These are phyloP conservation scores for Asbolus verrucosus DNA, from an alignment of 1,140 invertebrate genomes.

Conservation along the genomic window DNA sequence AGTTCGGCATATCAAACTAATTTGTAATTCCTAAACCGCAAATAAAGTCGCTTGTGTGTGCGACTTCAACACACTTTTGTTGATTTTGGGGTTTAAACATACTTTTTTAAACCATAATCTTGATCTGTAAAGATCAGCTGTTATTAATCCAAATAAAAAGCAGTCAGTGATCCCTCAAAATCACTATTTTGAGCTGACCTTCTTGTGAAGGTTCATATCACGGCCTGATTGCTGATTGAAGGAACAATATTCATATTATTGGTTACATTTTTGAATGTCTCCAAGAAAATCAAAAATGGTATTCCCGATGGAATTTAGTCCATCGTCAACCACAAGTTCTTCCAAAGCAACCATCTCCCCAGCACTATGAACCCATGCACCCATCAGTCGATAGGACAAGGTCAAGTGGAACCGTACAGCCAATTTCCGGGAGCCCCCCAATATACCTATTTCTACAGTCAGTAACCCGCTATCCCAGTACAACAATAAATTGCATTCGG, in stretches of 20 bases:
- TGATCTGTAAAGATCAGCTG: too few species aligned
- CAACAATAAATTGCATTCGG: constrained; percentile 59
- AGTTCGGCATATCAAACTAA: constrained; percentile 54
- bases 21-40: too few species aligned
- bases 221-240: constrained; percentile 66
- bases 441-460: constrained; percentile 68
- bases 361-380: constrained; percentile 69
- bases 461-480: constrained; percentile 63
- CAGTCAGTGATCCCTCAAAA: too few species aligned
- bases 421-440: constrained; percentile 60
- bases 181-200: too few species aligned
- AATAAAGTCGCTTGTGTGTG: too few species aligned
- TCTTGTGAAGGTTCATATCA: constrained; percentile 66
- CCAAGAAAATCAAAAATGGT: too few species aligned
- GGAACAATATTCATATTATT: too few species aligned
- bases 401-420: constrained; percentile 67
- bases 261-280: too few species aligned
- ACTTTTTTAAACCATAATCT: too few species aligned
- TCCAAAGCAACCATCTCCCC: constrained; percentile 70
- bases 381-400: constrained; percentile 71
- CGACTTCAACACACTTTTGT: too few species aligned
- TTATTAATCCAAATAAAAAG: too few species aligned
- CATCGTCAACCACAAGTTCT: constrained; percentile 74
- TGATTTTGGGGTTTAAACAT: too few species aligned
- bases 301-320: constrained; percentile 69